phyloP scores from a whole-genome alignment of 30 jellyfish, hydroid and myxozoan genomes.

The Chrysaora quinquecirrha region DNA sequence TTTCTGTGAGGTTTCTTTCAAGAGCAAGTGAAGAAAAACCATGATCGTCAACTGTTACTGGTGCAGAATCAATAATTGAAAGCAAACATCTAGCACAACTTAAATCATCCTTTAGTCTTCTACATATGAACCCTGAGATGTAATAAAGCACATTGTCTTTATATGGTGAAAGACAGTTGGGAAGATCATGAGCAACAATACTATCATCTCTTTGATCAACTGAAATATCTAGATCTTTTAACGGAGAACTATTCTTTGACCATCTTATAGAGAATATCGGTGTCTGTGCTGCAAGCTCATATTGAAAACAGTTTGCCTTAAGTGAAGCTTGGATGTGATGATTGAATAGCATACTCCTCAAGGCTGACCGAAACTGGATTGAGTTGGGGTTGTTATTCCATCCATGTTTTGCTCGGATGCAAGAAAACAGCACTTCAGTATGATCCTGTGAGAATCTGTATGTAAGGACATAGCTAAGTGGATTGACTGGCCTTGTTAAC shows the following conservation, averaged over 20 bases:
- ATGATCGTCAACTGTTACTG: constrained; percentile 8
- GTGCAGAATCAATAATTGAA: not conserved
- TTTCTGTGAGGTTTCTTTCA: not conserved
- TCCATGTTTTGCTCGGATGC: constrained; percentile 26
- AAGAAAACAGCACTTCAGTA: constrained; percentile 26
- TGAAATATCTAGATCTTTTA: not conserved
- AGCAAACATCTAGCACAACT: not conserved
- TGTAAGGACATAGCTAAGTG: constrained; percentile 55
- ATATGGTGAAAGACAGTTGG: not conserved
- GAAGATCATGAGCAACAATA: not conserved
- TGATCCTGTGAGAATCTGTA: constrained; percentile 66
- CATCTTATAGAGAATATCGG: constrained; percentile 34
- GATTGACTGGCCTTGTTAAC: not conserved
- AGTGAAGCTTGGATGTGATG: constrained; percentile 22
- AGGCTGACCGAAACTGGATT: constrained; percentile 30
- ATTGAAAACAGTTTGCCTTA: constrained; percentile 52
- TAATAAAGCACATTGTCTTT: constrained; percentile 43
- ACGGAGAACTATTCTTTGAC: constrained; percentile 7
- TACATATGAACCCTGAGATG: constrained; percentile 27
- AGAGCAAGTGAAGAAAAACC: not conserved
- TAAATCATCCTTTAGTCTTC: constrained; percentile 8
- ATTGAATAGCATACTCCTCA: constrained; percentile 10
- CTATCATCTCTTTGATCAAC: not conserved
- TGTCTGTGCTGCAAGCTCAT: constrained; percentile 37
- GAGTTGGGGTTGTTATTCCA: constrained; percentile 55